phyloP scores from a whole-genome alignment of 2,113 vertebrate species.

The Ovibos moschatus region DNA sequence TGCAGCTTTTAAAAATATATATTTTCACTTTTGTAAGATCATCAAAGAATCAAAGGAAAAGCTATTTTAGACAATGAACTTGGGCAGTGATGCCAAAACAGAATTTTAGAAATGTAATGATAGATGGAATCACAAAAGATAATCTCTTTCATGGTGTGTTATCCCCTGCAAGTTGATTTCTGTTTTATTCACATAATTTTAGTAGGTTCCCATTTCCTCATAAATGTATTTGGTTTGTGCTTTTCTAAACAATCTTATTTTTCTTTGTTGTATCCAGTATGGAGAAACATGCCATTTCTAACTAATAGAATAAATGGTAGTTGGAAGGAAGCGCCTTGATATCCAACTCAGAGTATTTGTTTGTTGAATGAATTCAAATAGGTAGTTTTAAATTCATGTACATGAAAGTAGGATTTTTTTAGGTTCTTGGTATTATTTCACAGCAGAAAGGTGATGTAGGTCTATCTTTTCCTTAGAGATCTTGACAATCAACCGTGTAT shows the following conservation, averaged over 20 bases:
- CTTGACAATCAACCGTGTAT: neutral
- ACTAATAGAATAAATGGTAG: neutral
- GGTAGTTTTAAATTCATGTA: neutral
- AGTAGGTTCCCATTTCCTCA: neutral
- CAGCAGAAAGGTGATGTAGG: neutral
- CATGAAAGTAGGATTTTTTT: conserved; percentile 13
- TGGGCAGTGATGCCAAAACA: conserved; percentile 42
- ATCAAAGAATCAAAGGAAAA: conserved; percentile 5
- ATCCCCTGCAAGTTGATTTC: conserved; percentile 2
- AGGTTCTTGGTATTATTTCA: neutral
- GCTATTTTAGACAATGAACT: conserved; percentile 31
- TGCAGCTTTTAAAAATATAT: neutral
- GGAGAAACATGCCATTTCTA: neutral
- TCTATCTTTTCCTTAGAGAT: neutral
- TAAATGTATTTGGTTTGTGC: conserved; percentile 3
- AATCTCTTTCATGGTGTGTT: conserved; percentile 1
- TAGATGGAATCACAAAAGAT: conserved; percentile 30
- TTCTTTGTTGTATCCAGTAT: neutral
- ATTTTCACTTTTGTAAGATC: conserved; percentile 42
- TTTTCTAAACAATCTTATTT: conserved; percentile 14
- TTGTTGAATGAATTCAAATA: conserved; percentile 29
- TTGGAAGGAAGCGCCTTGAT: neutral
- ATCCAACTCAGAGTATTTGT: neutral
- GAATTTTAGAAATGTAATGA: conserved; percentile 28
- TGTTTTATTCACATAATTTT: neutral